Conservation (phyloP, 92 coral and sea anemone species). For the Zoanthus sociatus region DNA sequence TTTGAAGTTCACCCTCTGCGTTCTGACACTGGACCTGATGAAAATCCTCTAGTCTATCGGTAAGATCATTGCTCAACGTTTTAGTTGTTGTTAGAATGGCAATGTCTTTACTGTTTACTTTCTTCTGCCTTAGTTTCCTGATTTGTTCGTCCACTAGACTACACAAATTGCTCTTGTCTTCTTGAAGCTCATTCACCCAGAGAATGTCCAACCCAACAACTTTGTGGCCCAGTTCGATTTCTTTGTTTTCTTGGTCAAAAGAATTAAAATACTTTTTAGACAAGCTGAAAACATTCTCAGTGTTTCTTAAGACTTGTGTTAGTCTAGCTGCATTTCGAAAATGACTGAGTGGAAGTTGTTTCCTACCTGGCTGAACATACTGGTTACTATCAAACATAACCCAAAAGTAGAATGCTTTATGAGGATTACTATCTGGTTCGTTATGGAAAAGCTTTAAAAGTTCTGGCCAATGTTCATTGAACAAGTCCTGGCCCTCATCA, state of each 20-base stretch:
- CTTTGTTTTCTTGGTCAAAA: background rate
- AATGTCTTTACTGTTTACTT: slow-evolving; percentile 44
- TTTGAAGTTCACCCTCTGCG: slow-evolving; percentile 27
- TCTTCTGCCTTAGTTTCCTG: background rate
- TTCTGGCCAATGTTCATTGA: too few relatives aligned
- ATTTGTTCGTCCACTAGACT: background rate
- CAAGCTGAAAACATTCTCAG: slow-evolving; percentile 46
- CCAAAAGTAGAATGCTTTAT: slow-evolving; percentile 34
- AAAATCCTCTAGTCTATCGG: background rate
- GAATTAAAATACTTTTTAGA: slow-evolving; percentile 52
- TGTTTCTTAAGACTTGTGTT: slow-evolving; percentile 52
- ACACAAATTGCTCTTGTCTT: background rate
- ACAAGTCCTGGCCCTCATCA: too few relatives aligned
- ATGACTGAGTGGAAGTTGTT: background rate
- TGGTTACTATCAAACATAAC: too few relatives aligned
- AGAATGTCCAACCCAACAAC: slow-evolving; percentile 37
- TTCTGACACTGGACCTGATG: background rate
- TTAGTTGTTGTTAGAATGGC: slow-evolving; percentile 35
- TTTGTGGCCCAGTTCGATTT: slow-evolving; percentile 40
- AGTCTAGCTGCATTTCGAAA: slow-evolving; percentile 27
- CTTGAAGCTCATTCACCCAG: slow-evolving; percentile 26
- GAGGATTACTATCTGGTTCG: too few relatives aligned
- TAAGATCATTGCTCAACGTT: background rate
- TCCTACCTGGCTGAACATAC: slow-evolving; percentile 37
- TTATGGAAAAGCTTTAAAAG: too few relatives aligned